Base-by-base conservation (phyloP, 2,113 vertebrate species). In the Xyrauchen texanus region DNA sequence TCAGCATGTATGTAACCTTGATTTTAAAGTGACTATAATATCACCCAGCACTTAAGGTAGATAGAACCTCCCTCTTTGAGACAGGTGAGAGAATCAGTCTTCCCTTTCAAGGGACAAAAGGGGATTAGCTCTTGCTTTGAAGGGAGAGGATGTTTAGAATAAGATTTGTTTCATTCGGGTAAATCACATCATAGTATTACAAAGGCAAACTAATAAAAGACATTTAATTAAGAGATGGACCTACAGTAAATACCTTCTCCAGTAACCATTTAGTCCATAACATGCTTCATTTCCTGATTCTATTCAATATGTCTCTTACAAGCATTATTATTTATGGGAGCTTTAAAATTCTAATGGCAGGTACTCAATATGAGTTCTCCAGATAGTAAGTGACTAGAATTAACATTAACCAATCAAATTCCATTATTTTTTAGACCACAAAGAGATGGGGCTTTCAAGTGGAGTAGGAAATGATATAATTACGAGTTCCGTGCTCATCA, bases 11-110 rank as follows among this genome's bases (percentile, higher is more conserved):
- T n/a, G 13, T 42, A 65, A 76, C 74, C 74, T 76, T 66, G 74
- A 66, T 76, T 34, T 55, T 5, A 76, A 76, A 76, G 61, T 45
- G 74, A 76, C 62, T 65, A 47, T 76, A 76, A 76, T 65, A 76
- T 53, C 74, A 55, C 45, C 16, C 45, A 42, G 58, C 72, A 63
- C 58, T 51, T 34, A 75, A 62, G 8, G 61, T 76, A 76, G 46
- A 64, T 64, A 16, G 49, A 76, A 45, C 21, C 47, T 52, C 74
- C 58, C 47, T 66, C 5, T 66, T 55, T 65, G 13, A 76, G 13
- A 44, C 10, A 11, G 12, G 21, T 45, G 62, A 51, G 16, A 76
- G 8, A 53, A 21, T 45, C 49, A 9, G 47, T 63, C 46, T 75
- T 63, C 15, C 72, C 15, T 76, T 52, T 65, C 44, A 76, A 53